These are phyloP conservation scores for Alethe castanea DNA, from an alignment of 2,113 vertebrate genomes.

Conservation along the genomic window DNA sequence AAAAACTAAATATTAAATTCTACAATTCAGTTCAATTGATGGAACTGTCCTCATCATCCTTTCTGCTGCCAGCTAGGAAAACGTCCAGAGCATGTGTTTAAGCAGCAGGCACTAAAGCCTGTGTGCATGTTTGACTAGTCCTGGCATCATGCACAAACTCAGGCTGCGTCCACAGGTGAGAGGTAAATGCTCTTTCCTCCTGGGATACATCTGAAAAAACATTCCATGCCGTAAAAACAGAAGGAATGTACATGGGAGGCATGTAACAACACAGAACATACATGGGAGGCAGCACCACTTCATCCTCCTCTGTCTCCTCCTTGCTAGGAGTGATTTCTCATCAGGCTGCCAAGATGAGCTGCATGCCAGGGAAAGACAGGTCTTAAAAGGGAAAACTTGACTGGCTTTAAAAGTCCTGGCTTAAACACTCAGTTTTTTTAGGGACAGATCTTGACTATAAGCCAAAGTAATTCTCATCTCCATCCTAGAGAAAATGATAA, in stretches of 20 bases:
- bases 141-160: neutral
- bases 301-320: neutral
- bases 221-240: neutral
- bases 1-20: neutral
- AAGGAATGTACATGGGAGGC: neutral
- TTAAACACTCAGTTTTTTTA: neutral
- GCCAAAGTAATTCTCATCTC: neutral
- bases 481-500: neutral
- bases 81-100: neutral
- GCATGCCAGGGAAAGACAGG: neutral
- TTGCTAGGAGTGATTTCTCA: neutral
- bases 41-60: neutral
- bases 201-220: neutral
- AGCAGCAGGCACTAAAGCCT: neutral
- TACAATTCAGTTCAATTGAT: neutral
- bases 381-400: neutral
- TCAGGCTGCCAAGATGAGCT: neutral
- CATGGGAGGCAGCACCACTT: neutral
- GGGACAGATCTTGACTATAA: neutral
- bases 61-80: neutral
- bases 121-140: neutral
- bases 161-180: fast-evolving
- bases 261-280: neutral
- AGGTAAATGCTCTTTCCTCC: neutral
- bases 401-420: neutral